Percentiles rank a stretch among this genome's conserved stretches.
phyloP scores from a whole-genome alignment of 2,888 invertebrate genomes.

The Chrysolina americana region DNA sequence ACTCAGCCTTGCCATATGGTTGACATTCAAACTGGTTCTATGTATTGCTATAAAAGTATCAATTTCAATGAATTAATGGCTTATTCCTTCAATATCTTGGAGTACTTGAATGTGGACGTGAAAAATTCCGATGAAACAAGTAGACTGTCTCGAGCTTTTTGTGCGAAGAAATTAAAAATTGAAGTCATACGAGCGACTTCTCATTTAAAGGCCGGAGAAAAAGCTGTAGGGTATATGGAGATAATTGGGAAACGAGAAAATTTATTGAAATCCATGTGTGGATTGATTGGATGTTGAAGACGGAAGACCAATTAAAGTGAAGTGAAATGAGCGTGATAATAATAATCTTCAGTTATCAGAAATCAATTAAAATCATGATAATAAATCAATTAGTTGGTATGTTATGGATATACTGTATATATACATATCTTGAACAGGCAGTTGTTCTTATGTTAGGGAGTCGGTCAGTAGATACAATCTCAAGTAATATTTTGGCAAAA shows the following conservation, averaged over 20 bases:
- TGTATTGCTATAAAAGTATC: conserved; percentile 41
- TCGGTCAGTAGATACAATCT: too few relatives aligned
- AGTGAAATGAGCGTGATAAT: not conserved
- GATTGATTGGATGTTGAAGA: not conserved
- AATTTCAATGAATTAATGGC: conserved; percentile 46
- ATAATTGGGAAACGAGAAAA: conserved; percentile 4
- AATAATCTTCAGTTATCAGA: too few relatives aligned
- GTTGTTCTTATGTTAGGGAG: too few relatives aligned
- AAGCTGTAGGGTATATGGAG: not conserved
- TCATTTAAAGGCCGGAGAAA: not conserved
- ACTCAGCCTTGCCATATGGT: conserved; percentile 39
- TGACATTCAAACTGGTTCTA: conserved; percentile 42
- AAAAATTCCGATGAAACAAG: conserved; percentile 19
- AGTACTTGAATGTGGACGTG: conserved; percentile 20
- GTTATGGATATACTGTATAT: too few relatives aligned
- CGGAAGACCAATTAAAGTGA: not conserved
- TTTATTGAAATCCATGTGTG: not conserved
- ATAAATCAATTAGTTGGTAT: too few relatives aligned
- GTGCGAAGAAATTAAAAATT: not conserved
- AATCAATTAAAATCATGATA: too few relatives aligned
- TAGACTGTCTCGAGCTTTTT: conserved; percentile 3
- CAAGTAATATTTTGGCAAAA: too few relatives aligned
- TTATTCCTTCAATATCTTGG: conserved; percentile 42
- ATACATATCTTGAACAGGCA: too few relatives aligned
- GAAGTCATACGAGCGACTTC: not conserved